phyloP scores from a whole-genome alignment of 2,888 invertebrate genomes.

The Clivina fossor region DNA sequence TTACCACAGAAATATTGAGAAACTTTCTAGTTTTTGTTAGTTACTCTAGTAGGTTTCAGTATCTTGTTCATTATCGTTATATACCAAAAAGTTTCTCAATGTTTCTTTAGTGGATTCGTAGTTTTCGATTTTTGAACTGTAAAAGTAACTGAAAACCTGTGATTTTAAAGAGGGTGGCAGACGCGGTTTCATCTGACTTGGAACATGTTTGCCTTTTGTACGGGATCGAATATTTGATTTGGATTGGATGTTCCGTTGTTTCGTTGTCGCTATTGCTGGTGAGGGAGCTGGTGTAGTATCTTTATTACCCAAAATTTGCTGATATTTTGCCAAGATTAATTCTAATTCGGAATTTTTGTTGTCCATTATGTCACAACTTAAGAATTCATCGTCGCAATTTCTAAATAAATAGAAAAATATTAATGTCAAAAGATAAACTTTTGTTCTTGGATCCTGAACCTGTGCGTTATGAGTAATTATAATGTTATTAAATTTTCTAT shows the following conservation, averaged over 20 bases:
- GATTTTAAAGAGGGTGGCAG: slow-evolving; percentile 18
- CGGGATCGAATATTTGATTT: slow-evolving; percentile 7
- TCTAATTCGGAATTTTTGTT: slow-evolving; percentile 19
- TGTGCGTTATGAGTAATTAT: no score
- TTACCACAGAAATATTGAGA: no score
- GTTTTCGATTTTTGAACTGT: not conserved
- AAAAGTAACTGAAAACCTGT: not conserved
- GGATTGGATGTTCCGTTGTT: not conserved
- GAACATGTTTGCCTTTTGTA: not conserved
- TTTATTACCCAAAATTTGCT: slow-evolving; percentile 15
- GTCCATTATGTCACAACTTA: not conserved
- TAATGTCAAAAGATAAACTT: no score
- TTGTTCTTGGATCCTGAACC: no score
- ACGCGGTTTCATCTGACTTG: slow-evolving; percentile 7
- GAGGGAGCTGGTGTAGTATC: not conserved
- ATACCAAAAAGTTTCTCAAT: not conserved
- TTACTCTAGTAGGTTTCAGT: no score
- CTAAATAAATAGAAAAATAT: not conserved
- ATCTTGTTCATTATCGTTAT: no score
- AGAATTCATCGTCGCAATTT: slow-evolving; percentile 2
- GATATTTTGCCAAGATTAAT: slow-evolving; percentile 10
- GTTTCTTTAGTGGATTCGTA: slow-evolving; percentile 1
- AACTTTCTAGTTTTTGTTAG: no score
- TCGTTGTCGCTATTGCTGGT: not conserved
- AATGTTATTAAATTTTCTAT: no score